Conservation (phyloP, 2,797 vertebrate genomes). For the Phaenicophaeus curvirostris region DNA sequence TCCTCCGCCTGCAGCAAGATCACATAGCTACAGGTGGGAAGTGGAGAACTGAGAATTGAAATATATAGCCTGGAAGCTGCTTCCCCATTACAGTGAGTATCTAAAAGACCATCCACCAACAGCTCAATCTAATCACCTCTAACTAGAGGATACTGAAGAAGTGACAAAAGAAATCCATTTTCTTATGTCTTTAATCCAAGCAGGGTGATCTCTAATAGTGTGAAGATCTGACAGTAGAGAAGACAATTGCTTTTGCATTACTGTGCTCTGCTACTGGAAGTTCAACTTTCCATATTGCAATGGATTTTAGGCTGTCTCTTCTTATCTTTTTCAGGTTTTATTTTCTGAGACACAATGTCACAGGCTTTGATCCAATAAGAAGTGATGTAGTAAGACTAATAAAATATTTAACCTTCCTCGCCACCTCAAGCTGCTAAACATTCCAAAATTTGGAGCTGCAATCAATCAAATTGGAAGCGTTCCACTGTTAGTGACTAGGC, state of each 20-base stretch:
- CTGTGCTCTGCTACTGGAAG: neutral
- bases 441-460: neutral
- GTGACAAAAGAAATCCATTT: neutral
- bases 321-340: neutral
- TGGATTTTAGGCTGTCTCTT: neutral
- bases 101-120: neutral
- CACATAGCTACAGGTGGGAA: neutral
- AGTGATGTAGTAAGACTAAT: neutral
- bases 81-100: neutral
- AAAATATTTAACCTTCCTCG: neutral
- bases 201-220: neutral
- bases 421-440: neutral
- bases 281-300: neutral
- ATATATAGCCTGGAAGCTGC: neutral
- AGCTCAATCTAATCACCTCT: neutral
- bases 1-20: neutral
- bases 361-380: neutral
- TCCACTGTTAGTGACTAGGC: neutral
- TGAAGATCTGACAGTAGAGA: neutral
- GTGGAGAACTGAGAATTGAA: neutral
- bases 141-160: neutral
- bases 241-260: neutral
- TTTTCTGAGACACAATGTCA: neutral
- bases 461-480: neutral
- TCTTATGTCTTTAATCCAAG: neutral